A percentile compares a stretch with the other conserved stretches of the same genome.
Conservation (phyloP, 2,888 invertebrate genomes). For the Lampropteryx suffumata region DNA sequence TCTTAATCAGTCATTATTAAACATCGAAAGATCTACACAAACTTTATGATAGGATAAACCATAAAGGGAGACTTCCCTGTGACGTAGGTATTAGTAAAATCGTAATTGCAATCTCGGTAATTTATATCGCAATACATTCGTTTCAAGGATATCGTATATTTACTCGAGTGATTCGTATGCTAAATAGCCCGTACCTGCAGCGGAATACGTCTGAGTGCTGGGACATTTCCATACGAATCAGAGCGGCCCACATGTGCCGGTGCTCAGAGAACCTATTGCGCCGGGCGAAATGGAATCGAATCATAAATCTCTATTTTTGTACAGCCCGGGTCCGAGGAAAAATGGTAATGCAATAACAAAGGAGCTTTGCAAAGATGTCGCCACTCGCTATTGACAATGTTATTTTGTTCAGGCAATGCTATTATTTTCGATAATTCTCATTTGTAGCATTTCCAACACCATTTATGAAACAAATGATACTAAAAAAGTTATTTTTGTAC, state of each 20-base stretch:
- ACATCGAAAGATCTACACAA: too few species aligned
- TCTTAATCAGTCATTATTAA: too few species aligned
- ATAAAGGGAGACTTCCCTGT: too few species aligned
- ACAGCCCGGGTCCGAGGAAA: constrained; percentile 8
- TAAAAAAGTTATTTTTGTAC: too few species aligned
- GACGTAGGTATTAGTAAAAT: too few species aligned
- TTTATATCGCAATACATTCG: background rate
- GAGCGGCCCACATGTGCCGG: constrained; percentile 35
- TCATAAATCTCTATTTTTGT: constrained; percentile 36
- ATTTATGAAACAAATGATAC: too few species aligned
- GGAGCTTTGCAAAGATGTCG: too few species aligned
- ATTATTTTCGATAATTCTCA: too few species aligned
- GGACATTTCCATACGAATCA: constrained; percentile 35
- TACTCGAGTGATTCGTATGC: constrained; percentile 31
- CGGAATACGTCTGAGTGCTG: constrained; percentile 7
- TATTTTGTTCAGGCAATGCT: too few species aligned
- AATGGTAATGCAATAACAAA: background rate
- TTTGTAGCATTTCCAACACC: too few species aligned
- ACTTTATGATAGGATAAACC: too few species aligned
- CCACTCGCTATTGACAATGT: too few species aligned
- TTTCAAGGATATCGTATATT: background rate
- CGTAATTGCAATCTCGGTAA: background rate
- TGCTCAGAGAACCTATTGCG: constrained; percentile 34
- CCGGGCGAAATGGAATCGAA: constrained; percentile 32
- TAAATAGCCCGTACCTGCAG: constrained; percentile 23